Conservation (phyloP, 2,113 vertebrate species). For the Isurus oxyrinchus region DNA sequence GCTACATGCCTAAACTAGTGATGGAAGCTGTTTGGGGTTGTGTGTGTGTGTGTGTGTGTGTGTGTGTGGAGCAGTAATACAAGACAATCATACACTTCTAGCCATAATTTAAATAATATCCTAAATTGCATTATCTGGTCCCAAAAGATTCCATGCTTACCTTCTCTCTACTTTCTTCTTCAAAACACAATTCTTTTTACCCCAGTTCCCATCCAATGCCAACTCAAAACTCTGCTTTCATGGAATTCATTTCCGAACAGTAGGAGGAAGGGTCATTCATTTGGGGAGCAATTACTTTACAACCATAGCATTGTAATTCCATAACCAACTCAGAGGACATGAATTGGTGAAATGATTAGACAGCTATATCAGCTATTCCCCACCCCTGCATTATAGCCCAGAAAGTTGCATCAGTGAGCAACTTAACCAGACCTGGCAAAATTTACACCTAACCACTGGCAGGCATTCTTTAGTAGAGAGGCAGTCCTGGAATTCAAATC, state of each 20-base stretch:
- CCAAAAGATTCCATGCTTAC: background rate
- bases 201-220: background rate
- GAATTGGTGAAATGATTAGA: background rate
- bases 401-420: background rate
- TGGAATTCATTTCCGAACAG: background rate
- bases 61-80: background rate
- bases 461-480: background rate
- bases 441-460: background rate
- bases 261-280: background rate
- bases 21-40: background rate
- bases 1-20: constrained; percentile 27
- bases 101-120: background rate
- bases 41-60: background rate
- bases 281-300: background rate
- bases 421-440: background rate
- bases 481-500: background rate
- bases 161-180: background rate
- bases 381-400: background rate
- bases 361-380: background rate
- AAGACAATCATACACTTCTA: background rate
- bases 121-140: background rate
- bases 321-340: background rate
- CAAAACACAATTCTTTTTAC: background rate
- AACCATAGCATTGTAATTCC: background rate
- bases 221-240: background rate